Base-by-base conservation (phyloP, 2,113 vertebrate genomes). In the Onychorhynchus coronatus region DNA sequence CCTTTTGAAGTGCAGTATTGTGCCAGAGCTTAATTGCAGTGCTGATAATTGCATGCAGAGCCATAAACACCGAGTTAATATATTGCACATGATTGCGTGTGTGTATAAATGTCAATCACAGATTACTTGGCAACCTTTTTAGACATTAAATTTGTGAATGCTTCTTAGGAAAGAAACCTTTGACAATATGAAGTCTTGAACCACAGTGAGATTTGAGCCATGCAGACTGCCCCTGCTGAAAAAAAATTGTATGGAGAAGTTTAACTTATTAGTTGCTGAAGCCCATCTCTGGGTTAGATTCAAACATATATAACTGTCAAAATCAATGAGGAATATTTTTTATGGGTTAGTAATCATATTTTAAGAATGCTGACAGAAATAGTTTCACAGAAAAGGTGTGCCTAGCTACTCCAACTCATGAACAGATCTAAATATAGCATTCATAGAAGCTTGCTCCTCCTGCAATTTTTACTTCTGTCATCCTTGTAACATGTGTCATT, bases 261-360 rank as follows among this genome's bases (percentile, higher is more conserved):
- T 87, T 56, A 77, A 63, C 66, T 80, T 88, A 46, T 91, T 52
- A 66, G 49, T 44, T 55, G 85, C 33, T 71, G 77, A 68, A 93
- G 39, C 44, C 85, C 78, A 91, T 62, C 42, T 97, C 50, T 93
- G 59, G 86, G 73, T n/a, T 67, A 86, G 47, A 77, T 35, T 92
- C 71, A 62, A 83, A 71, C 94, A 95, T 66, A 80, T 78, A 74
- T 72, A 87, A 28, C 44, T 85, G 31, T 89, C 65, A 95, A 85
- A 95, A 93, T 92, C 95, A 97, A 65, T 72, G 49, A 94, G 58
- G 76, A 97, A 73, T 86, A 50, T 85, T 73, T 94, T n/a, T 89
- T 80, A 68, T 0, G 42, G 7, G 35, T 76, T 82, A 93, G n/a
- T 20, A 33, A 66, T 56, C 94, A 79, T 79, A 82, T 78, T 89